phyloP scores from a whole-genome alignment of 2,797 vertebrate genomes.

The Thunnus albacares region DNA sequence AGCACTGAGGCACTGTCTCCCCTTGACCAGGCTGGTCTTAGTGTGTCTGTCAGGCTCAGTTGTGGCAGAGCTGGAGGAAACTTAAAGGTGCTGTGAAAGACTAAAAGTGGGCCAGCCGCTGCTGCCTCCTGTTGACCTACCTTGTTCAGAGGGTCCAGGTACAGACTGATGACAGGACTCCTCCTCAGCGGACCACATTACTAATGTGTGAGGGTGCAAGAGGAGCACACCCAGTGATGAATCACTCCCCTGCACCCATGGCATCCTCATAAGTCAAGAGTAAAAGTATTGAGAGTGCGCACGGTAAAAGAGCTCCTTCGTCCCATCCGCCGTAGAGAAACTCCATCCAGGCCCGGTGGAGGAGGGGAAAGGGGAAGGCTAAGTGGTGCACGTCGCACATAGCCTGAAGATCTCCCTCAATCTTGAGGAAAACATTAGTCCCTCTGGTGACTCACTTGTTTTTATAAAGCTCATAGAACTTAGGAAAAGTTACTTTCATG shows the following conservation, averaged over 20 bases:
- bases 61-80: conserved; percentile 76
- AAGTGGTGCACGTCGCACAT: conserved; percentile 76
- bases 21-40: conserved; percentile 59
- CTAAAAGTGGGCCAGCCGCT: conserved; percentile 88
- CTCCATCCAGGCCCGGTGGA: conserved; percentile 64
- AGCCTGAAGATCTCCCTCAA: conserved; percentile 87
- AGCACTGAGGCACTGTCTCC: conserved; percentile 43
- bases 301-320: conserved; percentile 74
- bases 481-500: conserved; percentile 81
- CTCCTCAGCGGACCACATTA: conserved; percentile 89
- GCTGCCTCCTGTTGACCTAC: conserved; percentile 87
- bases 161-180: conserved; percentile 88
- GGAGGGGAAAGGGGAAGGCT: conserved; percentile 66
- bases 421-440: conserved; percentile 83
- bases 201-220: conserved; percentile 87
- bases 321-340: conserved; percentile 73
- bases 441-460: conserved; percentile 72
- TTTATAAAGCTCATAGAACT: conserved; percentile 70
- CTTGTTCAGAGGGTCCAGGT: conserved; percentile 85
- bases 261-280: conserved; percentile 90
- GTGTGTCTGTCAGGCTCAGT: conserved; percentile 72
- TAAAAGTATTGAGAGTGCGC: conserved; percentile 84
- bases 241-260: conserved; percentile 86
- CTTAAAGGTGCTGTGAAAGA: conserved; percentile 90
- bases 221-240: conserved; percentile 86